Percentiles rank a stretch among this genome's conserved stretches.
Conservation (phyloP, 64 coral and sea anemone species). For the Porites australiensis region DNA sequence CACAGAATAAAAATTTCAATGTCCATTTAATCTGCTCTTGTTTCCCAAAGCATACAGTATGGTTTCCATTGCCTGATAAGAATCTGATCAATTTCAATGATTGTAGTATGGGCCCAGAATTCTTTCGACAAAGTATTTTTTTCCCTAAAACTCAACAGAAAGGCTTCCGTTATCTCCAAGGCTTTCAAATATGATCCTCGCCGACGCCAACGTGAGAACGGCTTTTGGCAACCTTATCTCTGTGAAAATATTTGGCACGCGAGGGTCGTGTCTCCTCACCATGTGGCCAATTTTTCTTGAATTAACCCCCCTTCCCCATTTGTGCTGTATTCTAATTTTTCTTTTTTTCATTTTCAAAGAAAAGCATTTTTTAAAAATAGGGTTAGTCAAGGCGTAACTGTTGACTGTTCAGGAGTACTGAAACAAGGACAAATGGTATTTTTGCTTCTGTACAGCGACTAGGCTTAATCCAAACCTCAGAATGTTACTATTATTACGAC, state of each 20-base stretch:
- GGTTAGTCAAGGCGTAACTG: neutral
- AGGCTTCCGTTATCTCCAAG: neutral
- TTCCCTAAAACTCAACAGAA: neutral
- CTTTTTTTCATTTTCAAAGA: neutral
- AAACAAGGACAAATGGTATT: neutral
- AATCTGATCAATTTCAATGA: neutral
- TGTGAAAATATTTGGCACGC: neutral
- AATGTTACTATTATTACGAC: conserved; percentile 24
- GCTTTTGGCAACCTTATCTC: conserved; percentile 9
- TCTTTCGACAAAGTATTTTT: conserved; percentile 1
- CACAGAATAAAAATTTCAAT: too few relatives aligned
- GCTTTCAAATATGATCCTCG: conserved; percentile 17
- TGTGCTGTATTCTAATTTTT: neutral
- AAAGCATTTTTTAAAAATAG: neutral
- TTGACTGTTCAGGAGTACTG: too few relatives aligned
- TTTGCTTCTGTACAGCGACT: neutral
- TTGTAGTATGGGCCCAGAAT: neutral
- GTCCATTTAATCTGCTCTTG: too few relatives aligned
- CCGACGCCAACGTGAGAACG: neutral
- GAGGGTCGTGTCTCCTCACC: neutral
- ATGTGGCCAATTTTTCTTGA: conserved; percentile 7
- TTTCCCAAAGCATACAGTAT: too few relatives aligned
- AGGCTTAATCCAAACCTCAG: neutral
- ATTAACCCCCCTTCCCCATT: neutral
- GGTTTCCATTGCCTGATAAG: neutral